phyloP scores from a whole-genome alignment of 2,888 invertebrate species.

The Aphodius granarius region DNA sequence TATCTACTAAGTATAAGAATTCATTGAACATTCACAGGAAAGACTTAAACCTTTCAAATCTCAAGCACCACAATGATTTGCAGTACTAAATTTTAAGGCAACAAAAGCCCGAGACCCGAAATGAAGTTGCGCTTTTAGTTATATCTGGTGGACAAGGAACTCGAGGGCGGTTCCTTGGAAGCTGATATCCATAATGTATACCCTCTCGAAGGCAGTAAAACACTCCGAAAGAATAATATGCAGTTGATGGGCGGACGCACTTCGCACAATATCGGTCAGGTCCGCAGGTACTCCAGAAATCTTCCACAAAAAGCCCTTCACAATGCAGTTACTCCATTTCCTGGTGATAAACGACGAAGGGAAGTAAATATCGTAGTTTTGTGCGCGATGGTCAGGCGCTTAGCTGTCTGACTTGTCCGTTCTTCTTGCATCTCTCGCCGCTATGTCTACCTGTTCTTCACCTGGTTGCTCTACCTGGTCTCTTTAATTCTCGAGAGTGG shows the following conservation, averaged over 20 bases:
- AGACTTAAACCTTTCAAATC: neutral
- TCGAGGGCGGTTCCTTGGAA: neutral
- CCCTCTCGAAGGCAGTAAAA: neutral
- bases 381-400: neutral
- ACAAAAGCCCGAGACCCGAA: neutral
- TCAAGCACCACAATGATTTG: neutral
- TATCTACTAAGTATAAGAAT: too few species aligned
- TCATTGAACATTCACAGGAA: neutral
- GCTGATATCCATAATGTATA: neutral
- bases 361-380: neutral
- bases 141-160: neutral
- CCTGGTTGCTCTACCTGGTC: neutral
- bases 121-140: neutral
- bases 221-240: neutral
- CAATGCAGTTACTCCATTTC: neutral
- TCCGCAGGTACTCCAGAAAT: neutral
- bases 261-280: neutral
- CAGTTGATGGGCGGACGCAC: neutral
- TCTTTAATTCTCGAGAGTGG: neutral
- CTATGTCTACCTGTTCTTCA: constrained; percentile 7
- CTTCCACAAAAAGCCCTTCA: neutral
- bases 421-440: constrained; percentile 3
- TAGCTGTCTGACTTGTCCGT: neutral
- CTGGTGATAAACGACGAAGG: neutral
- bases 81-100: neutral